Evolutionary conservation across 2,797 vertebrate genomes (phyloP).

Genomic region (Coccyzus lansbergi): DNA sequence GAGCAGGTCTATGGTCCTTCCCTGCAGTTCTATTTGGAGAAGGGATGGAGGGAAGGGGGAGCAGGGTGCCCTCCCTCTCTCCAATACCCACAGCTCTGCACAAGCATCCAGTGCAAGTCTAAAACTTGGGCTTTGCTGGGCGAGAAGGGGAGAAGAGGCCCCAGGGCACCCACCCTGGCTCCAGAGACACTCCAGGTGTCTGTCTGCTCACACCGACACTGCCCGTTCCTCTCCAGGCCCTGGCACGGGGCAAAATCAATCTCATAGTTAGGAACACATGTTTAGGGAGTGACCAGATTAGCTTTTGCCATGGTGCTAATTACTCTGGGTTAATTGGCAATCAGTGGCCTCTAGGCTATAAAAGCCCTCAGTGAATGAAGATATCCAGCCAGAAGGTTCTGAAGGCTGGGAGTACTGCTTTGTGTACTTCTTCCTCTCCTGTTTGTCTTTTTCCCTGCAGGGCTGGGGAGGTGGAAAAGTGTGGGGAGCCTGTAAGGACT

Average conservation of each 20-base stretch:
- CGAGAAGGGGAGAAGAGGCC: not conserved
- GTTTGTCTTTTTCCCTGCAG: not conserved
- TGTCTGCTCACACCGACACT: rapidly evolving
- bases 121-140: rapidly evolving
- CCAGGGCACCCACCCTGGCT: rapidly evolving
- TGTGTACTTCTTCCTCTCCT: too few relatives aligned
- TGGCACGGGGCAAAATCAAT: not conserved
- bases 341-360: not conserved
- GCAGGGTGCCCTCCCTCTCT: too few relatives aligned
- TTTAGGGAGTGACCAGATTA: not conserved
- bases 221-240: not conserved
- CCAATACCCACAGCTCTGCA: not conserved
- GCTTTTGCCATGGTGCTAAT: not conserved
- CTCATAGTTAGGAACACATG: not conserved
- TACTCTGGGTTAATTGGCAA: slow-evolving; percentile 4
- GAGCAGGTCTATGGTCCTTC: rapidly evolving
- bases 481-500: not conserved
- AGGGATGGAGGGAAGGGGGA: not conserved
- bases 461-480: rapidly evolving
- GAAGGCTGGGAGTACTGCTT: rapidly evolving
- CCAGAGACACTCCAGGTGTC: not conserved
- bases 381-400: not conserved
- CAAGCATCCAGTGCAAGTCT: not conserved
- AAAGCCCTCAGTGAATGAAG: not conserved
- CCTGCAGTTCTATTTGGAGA: not conserved